Percentiles rank a stretch among this genome's conserved stretches.
phyloP scores from a whole-genome alignment of 2,888 invertebrate species.

The Syrista parreyssii region DNA sequence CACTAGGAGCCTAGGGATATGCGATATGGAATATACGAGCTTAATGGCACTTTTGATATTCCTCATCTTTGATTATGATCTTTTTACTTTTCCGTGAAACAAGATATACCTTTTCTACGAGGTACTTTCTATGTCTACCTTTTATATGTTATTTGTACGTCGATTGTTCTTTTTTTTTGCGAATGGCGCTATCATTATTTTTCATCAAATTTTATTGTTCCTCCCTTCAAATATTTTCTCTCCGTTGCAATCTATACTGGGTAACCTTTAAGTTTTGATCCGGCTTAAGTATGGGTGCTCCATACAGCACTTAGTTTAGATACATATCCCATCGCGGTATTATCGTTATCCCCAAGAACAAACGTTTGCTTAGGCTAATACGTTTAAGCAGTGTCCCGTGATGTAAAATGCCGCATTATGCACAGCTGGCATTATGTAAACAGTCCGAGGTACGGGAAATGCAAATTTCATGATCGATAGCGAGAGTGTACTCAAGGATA shows the following conservation, averaged over 20 bases:
- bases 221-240: background rate
- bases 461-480: slow-evolving; percentile 30
- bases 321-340: background rate
- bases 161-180: background rate
- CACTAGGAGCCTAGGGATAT: background rate
- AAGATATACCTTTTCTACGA: background rate
- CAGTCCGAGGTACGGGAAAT: slow-evolving; percentile 23
- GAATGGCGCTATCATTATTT: background rate
- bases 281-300: background rate
- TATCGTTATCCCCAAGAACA: slow-evolving; percentile 3
- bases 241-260: background rate
- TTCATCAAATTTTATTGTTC: background rate
- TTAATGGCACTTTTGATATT: background rate
- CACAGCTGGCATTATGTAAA: slow-evolving; percentile 35
- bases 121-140: too few species aligned
- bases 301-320: background rate
- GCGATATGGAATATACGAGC: background rate
- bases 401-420: slow-evolving; percentile 17
- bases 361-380: slow-evolving; percentile 6
- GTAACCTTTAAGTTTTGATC: background rate
- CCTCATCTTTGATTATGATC: background rate
- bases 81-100: background rate
- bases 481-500: slow-evolving; percentile 1
- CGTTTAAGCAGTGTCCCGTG: background rate
- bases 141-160: background rate